phyloP scores from a whole-genome alignment of 1,140 invertebrate genomes.

The Himalopsyche phryganea region DNA sequence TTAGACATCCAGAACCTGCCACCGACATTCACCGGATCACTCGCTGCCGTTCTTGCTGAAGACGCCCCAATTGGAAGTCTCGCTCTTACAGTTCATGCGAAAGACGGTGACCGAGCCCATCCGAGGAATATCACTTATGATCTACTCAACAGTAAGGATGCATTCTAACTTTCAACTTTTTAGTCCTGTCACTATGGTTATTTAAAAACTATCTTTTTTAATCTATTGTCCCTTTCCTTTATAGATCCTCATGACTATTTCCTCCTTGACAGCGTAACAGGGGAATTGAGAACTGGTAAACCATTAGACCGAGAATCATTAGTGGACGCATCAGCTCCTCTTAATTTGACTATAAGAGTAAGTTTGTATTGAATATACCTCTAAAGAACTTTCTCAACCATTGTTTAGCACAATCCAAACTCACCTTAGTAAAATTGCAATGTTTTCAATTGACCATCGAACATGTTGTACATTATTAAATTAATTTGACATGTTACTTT shows the following conservation, averaged over 20 bases:
- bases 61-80: conserved; percentile 80
- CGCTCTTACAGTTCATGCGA: conserved; percentile 73
- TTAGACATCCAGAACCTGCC: conserved; percentile 80
- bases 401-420: too few species aligned
- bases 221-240: conserved; percentile 20
- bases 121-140: conserved; percentile 76
- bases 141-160: conserved; percentile 71
- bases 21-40: conserved; percentile 75
- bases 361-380: too few species aligned
- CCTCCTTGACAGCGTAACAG: conserved; percentile 69
- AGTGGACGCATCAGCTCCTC: conserved; percentile 70
- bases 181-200: too few species aligned
- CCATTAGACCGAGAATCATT: conserved; percentile 80
- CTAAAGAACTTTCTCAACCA: too few species aligned
- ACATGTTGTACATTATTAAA: too few species aligned
- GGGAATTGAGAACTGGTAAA: conserved; percentile 77
- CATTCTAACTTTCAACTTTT: conserved; percentile 5
- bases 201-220: not conserved
- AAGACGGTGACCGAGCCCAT: conserved; percentile 77
- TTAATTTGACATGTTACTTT: too few species aligned
- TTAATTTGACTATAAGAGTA: conserved; percentile 68
- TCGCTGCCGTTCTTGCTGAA: conserved; percentile 77
- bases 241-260: conserved; percentile 86
- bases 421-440: too few species aligned
- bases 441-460: too few species aligned